Percentiles rank a stretch among this genome's conserved stretches.
phyloP scores from a whole-genome alignment of 2,113 vertebrate species.

The Paracyprichromis sp. region DNA sequence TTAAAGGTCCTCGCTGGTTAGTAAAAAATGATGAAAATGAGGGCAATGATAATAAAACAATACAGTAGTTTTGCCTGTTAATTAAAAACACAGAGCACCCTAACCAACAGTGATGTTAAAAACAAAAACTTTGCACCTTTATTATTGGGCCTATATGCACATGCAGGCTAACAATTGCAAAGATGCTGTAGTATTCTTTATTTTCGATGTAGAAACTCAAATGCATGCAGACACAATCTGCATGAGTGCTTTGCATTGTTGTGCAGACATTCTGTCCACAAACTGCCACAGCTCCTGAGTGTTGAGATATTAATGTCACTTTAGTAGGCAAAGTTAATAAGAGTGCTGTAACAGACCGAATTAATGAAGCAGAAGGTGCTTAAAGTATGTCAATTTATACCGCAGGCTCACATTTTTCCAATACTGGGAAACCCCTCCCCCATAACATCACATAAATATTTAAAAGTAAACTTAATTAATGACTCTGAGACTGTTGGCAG shows the following conservation, averaged over 20 bases:
- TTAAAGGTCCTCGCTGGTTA: background rate
- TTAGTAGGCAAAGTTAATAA: background rate
- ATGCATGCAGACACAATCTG: background rate
- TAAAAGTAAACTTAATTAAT: background rate
- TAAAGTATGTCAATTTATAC: background rate
- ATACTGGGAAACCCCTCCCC: accelerated
- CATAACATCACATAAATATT: background rate
- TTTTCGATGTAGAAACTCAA: background rate
- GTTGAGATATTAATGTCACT: background rate
- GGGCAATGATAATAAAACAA: background rate
- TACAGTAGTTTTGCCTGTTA: background rate
- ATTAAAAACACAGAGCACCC: background rate
- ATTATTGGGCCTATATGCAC: background rate
- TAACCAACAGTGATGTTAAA: background rate
- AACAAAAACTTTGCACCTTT: background rate
- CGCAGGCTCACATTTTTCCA: background rate
- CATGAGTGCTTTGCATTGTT: background rate
- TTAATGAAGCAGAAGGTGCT: background rate
- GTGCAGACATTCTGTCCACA: background rate
- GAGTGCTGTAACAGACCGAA: background rate
- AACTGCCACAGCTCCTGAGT: background rate
- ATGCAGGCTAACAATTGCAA: background rate
- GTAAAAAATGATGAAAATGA: background rate
- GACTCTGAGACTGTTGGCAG: slow-evolving; percentile 2
- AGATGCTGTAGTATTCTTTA: background rate